These are phyloP conservation scores for Orussus abietinus DNA, from an alignment of 1,140 invertebrate genomes.

Conservation along the genomic window DNA sequence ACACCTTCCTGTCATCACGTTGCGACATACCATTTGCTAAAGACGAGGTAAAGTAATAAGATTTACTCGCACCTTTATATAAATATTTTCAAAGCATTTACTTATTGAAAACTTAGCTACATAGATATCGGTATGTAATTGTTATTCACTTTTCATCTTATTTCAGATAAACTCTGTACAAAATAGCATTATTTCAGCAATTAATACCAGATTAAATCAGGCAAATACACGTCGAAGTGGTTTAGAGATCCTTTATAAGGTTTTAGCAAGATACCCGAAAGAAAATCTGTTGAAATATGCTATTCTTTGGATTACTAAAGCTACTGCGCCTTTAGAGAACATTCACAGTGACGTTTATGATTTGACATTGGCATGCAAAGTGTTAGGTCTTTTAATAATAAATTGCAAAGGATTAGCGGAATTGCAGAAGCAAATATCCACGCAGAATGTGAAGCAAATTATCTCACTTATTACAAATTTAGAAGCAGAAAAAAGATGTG, in stretches of 20 bases:
- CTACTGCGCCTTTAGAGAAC: slow-evolving; percentile 31
- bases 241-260: slow-evolving; percentile 22
- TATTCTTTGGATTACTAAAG: slow-evolving; percentile 38
- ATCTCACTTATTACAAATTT: slow-evolving; percentile 27
- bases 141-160: not conserved
- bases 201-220: slow-evolving; percentile 31
- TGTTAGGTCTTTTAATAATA: slow-evolving; percentile 25
- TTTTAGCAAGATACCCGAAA: slow-evolving; percentile 25
- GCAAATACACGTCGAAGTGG: slow-evolving; percentile 19
- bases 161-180: slow-evolving; percentile 12
- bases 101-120: slow-evolving; percentile 3
- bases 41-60: slow-evolving; percentile 23
- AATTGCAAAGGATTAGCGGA: slow-evolving; percentile 32
- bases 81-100: slow-evolving; percentile 6
- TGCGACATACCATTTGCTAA: slow-evolving; percentile 25
- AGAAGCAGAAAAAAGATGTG: slow-evolving; percentile 14
- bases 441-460: slow-evolving; percentile 40
- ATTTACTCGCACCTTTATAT: slow-evolving; percentile 10
- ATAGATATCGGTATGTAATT: slow-evolving; percentile 3
- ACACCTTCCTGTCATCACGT: slow-evolving; percentile 20
- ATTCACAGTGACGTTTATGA: slow-evolving; percentile 20
- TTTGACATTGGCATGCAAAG: slow-evolving; percentile 30
- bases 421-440: slow-evolving; percentile 38
- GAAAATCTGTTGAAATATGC: slow-evolving; percentile 32
- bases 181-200: slow-evolving; percentile 18